Base-by-base conservation (phyloP, 2,113 vertebrate genomes). In the Martes martes region DNA sequence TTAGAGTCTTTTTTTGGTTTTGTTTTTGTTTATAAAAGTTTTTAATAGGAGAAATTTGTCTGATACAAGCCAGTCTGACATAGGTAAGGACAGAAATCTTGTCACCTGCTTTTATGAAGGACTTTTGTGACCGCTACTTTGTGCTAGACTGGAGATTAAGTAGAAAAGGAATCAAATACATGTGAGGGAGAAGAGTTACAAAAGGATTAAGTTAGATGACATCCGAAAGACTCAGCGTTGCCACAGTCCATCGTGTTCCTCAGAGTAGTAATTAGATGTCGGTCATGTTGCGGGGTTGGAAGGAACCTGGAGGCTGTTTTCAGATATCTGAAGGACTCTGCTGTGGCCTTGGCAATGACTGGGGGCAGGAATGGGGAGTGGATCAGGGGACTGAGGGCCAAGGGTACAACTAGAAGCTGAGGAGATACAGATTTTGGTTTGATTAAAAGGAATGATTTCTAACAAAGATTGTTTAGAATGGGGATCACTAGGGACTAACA, bases 141-240 rank as follows among this genome's bases (percentile, higher is more conserved):
- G 89, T 69, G 71, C 78, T 95, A 85, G 69, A 82, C 76, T 91
- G 71, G 65, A 89, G 91, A 84, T 86, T 55, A 86, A 88, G 80
- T 31, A 74, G 89, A 87, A 97, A 76, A 89, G 28, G 55, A 89
- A 86, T 94, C 79, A 93, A 95, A 83, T 52, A 79, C 55, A 42
- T 24, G 33, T 87, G 95, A 96, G 31, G 13, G 63, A 89, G 84
- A 87, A 87, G 74, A 92, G 84, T 90, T 59, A 74, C 18, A n/a
- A 85, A 67, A 65, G 78, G 61, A 96, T 96, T 84, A 80, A 91
- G 71, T 63, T 91, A 86, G 84, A 85, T 78, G 83, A 59, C 80
- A 95, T 79, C 73, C n/a, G 26, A 71, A 78, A 94, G 84, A 47
- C 23, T 95, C 82, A 92, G 84, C 26, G 19, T 24, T n/a, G 73